Percentiles rank a stretch among this genome's conserved stretches.
These are phyloP conservation scores for Bradynema listronoti DNA, from an alignment of 1,140 invertebrate genomes.

Conservation along the genomic window DNA sequence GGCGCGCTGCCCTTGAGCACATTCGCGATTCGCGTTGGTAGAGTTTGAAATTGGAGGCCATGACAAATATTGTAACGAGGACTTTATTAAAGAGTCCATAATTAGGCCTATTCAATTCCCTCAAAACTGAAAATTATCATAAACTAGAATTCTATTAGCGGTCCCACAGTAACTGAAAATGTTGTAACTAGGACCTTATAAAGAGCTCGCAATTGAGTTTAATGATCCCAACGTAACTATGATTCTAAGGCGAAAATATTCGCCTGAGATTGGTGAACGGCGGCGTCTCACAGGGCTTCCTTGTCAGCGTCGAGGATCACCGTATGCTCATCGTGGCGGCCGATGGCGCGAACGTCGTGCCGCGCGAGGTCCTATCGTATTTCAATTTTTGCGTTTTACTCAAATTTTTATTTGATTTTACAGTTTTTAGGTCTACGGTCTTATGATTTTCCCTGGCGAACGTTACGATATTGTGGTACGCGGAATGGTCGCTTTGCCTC, in stretches of 20 bases:
- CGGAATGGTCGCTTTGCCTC: constrained; percentile 39
- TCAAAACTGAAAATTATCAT: no score
- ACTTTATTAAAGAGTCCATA: no score
- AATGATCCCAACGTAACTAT: no score
- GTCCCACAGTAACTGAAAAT: no score
- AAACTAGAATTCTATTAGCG: no score
- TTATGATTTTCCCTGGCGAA: constrained; percentile 54
- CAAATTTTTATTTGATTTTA: neutral
- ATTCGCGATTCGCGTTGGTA: constrained; percentile 9
- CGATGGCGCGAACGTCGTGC: constrained; percentile 47
- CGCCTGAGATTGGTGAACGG: constrained; percentile 51
- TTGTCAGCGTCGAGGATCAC: constrained; percentile 50
- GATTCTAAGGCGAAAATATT: constrained; percentile 33
- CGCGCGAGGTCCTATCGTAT: constrained; percentile 20
- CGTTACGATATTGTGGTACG: constrained; percentile 50
- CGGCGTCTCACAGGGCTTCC: constrained; percentile 53
- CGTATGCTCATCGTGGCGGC: constrained; percentile 46
- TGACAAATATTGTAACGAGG: no score
- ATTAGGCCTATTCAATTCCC: no score
- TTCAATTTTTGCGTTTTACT: neutral
- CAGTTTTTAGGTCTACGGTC: constrained; percentile 36
- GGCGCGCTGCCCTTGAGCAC: constrained; percentile 22
- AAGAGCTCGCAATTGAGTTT: no score
- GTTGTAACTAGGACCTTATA: no score
- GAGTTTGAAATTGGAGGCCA: no score